Conservation (phyloP, 2,797 vertebrate species). For the Micropoecilia bifurca region DNA sequence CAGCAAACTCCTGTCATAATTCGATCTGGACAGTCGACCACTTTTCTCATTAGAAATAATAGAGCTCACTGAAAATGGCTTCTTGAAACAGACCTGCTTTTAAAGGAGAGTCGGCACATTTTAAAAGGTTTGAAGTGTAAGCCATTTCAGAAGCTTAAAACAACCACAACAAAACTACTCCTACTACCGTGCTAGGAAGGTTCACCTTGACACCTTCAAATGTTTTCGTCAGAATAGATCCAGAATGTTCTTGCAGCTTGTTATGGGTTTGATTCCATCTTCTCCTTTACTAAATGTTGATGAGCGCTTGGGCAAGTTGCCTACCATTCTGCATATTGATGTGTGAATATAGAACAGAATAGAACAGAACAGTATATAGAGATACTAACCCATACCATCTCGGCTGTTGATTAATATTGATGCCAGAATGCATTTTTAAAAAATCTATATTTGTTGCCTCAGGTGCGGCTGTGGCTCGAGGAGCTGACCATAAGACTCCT, state of each 20-base stretch:
- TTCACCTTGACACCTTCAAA: neutral
- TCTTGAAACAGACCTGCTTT: too few species aligned
- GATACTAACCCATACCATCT: neutral
- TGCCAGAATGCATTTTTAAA: constrained; percentile 10
- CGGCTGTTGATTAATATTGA: neutral
- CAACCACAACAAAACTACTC: neutral
- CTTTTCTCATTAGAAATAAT: too few species aligned
- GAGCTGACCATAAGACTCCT: constrained; percentile 73
- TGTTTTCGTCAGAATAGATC: neutral
- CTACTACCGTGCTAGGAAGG: neutral
- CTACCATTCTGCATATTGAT: neutral
- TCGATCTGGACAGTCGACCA: neutral
- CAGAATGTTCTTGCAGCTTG: neutral
- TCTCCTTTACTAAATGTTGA: neutral
- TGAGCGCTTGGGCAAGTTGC: neutral
- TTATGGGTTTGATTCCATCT: neutral
- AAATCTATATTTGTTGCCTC: neutral
- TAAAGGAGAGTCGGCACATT: neutral
- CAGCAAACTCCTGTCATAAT: neutral
- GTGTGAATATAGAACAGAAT: neutral
- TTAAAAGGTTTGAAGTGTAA: neutral
- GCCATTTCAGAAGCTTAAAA: neutral
- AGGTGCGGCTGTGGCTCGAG: constrained; percentile 83
- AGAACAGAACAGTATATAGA: neutral
- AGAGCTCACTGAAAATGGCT: neutral